Base-by-base conservation (phyloP, 2,888 invertebrate genomes). In the Adineta ricciae region DNA sequence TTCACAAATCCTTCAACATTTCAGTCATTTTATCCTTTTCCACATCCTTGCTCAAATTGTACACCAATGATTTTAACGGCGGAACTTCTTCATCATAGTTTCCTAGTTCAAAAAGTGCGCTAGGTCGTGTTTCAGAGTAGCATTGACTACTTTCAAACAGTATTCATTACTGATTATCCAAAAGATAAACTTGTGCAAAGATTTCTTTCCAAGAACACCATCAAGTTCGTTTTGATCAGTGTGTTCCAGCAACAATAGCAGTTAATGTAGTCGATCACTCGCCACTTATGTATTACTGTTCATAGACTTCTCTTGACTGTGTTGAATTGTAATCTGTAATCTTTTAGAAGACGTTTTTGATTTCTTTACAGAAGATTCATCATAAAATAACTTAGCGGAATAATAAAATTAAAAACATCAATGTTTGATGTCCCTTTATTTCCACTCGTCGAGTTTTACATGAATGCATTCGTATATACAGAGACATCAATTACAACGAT, bases 151-250 rank as follows among this genome's bases (percentile, higher is more conserved):
- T 16, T 78, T n/a, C 11, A 78, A 41, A n/a, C 78, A 78, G 24
- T 38, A n/a, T 11, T 38, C 24, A 78, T 32, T n/a, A 78, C 41
- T 78, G 38, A 41, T 78, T 78, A 41, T 41, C n/a, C 41, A 78
- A 78, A 11, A 78, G 41, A 78, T 78, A 3, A 38, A 41, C 78
- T 78, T 78, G 78, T 38, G 41, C 78, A 78, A 41, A 24, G 78
- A 78, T 41, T 78, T 78, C 24, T 78, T 78, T 21, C 78, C 78
- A 78, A 78, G 78, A 41, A 78, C n/a, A 78, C 41, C 78, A 78
- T 78, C 78, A 11, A n/a, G 78, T 78, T 41, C 73, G 7, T 16
- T 16, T 64, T 64, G 27, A 32, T 32, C 32, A 64, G n/a, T n/a
- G 14, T 32, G 7, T 64, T 32, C 32, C 32, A 32, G 27, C 8